Evolutionary conservation across 2,888 invertebrate genomes (phyloP).

Genomic region (Dicyrtomina minuta): DNA sequence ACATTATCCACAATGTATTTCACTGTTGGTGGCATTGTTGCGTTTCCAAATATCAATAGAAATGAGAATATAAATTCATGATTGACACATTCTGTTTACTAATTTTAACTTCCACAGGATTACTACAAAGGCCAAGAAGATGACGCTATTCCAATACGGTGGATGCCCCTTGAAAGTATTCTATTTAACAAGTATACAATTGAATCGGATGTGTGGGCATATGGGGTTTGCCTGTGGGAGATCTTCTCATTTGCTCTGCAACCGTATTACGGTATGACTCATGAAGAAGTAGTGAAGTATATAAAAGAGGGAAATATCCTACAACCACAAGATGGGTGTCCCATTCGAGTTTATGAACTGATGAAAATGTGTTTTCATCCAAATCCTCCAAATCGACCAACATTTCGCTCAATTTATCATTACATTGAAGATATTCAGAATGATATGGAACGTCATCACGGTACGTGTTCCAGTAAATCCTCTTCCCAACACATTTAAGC

Average conservation of each 20-base stretch:
- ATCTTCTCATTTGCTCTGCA: conserved; percentile 94
- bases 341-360: conserved; percentile 79
- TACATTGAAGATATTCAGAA: conserved; percentile 69
- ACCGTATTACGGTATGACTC: conserved; percentile 95
- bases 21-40: too few species aligned
- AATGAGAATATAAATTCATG: too few species aligned
- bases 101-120: too few species aligned
- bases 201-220: conserved; percentile 97
- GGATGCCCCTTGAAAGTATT: conserved; percentile 98
- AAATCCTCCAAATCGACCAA: conserved; percentile 80
- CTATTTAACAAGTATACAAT: conserved; percentile 93
- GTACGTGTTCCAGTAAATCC: conserved; percentile 47
- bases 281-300: conserved; percentile 87
- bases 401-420: conserved; percentile 79
- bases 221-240: conserved; percentile 95
- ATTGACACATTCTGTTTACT: too few species aligned
- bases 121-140: conserved; percentile 94
- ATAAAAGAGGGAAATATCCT: conserved; percentile 91
- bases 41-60: too few species aligned
- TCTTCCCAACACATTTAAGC: conserved; percentile 48
- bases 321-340: conserved; percentile 86
- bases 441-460: conserved; percentile 56
- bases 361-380: conserved; percentile 93
- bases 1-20: too few species aligned
- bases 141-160: conserved; percentile 93